phyloP scores from a whole-genome alignment of 2,113 vertebrate species.

The Rissa tridactyla region DNA sequence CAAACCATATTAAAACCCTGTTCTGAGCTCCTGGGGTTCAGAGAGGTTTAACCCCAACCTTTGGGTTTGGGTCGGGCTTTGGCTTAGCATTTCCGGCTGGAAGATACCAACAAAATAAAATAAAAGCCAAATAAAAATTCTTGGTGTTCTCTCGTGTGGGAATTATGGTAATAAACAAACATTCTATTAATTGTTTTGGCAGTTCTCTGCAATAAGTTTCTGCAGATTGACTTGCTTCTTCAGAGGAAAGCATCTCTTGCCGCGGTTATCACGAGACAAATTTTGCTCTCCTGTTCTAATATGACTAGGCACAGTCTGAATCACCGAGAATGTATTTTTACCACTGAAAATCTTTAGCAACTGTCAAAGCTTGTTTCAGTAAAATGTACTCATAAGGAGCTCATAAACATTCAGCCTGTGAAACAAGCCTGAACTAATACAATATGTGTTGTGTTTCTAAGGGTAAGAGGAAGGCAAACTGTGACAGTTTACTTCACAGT shows the following conservation, averaged over 20 bases:
- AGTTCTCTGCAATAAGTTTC: neutral
- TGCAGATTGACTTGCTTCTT: neutral
- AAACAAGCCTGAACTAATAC: constrained; percentile 14
- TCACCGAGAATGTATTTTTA: neutral
- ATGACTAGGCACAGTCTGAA: neutral
- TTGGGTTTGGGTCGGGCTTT: neutral
- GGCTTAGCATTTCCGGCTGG: neutral
- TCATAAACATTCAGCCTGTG: neutral
- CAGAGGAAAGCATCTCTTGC: neutral
- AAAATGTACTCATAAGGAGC: neutral
- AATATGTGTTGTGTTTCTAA: neutral
- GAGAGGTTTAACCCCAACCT: neutral
- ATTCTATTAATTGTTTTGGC: neutral
- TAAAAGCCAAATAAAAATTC: neutral
- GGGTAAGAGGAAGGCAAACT: neutral
- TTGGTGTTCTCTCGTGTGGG: no score
- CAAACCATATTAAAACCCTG: neutral
- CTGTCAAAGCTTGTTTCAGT: neutral
- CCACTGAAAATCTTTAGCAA: neutral
- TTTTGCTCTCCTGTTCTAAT: neutral
- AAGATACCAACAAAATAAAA: neutral
- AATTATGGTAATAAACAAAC: neutral
- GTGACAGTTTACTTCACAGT: neutral
- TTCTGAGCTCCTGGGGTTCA: neutral
- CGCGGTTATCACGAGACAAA: neutral